A percentile compares a stretch with the other conserved stretches of the same genome.
Evolutionary conservation across 2,113 vertebrate species (phyloP).

Genomic region (Sisor rabdophorus): DNA sequence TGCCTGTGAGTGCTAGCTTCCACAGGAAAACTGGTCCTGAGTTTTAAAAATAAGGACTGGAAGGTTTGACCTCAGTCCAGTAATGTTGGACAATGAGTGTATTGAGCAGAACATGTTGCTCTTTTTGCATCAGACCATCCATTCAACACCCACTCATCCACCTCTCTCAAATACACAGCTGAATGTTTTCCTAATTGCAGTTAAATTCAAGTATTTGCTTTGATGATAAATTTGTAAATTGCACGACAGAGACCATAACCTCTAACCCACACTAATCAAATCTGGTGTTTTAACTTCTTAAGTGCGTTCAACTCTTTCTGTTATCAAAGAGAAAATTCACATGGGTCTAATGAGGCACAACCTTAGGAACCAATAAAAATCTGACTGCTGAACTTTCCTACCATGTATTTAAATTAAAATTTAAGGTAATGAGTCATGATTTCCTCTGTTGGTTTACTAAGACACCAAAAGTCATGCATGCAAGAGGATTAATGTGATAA

Average conservation of each 20-base stretch:
- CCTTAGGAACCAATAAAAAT: conserved; percentile 25
- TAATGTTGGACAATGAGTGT: conserved; percentile 54
- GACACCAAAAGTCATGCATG: not conserved
- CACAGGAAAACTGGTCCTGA: conserved; percentile 26
- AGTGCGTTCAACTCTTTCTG: conserved; percentile 8
- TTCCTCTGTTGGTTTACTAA: conserved; percentile 4
- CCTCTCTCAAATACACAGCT: not conserved
- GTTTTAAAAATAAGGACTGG: conserved; percentile 48
- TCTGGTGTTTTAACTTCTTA: not conserved
- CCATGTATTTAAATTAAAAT: conserved; percentile 14
- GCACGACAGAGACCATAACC: not conserved
- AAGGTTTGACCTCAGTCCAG: conserved; percentile 43
- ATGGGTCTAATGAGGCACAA: conserved; percentile 6
- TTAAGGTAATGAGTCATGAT: not conserved
- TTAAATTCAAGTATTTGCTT: not conserved
- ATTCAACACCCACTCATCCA: conserved; percentile 8
- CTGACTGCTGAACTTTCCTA: not conserved
- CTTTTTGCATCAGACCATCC: conserved; percentile 34
- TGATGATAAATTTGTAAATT: conserved; percentile 6
- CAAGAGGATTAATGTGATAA: not conserved
- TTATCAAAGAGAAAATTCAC: not conserved
- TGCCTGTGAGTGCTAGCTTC: not conserved
- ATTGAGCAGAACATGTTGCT: conserved; percentile 51
- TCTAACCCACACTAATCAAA: not conserved
- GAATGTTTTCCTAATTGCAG: conserved; percentile 10